Evolutionary conservation across 2,888 invertebrate species (phyloP), one percentile per base, ranked within the genome.

Genomic region (Gortyna flavago): DNA sequence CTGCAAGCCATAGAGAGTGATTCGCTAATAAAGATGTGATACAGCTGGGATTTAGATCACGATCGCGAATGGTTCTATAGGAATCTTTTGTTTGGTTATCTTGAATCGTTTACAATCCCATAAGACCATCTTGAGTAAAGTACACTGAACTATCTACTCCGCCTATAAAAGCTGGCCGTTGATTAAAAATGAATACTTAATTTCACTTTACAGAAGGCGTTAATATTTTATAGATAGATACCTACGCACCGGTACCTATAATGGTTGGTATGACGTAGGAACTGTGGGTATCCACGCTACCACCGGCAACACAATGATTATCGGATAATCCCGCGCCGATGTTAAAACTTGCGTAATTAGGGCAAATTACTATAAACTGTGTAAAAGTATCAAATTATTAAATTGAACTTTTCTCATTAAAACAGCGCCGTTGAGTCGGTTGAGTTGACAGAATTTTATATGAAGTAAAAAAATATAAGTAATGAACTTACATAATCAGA

Each of bases 291-390:
- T 84, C 44, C 38, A 57, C 25, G 69, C 38, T 44, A 29, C 66
- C 76, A 41, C 57, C 83, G 79, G 76, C 81, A 82, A 81, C 85
- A 81, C 84, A 87, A 85, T 88, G 80, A 87, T 86, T 81, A 85
- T 84, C 71, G 65, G 81, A 80, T 79, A 86, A 86, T 86, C 83
- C 85, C 79, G 74, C 64, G 72, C 61, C 68, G 71, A 73, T 75
- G 85, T 80, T 83, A 76, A 87, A 87, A 84, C 81, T 85, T 86
- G 75, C 71, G 84, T 87, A 86, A 85, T 88, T 81, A 89, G 74
- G 73, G 79, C 64, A 79, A 83, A 87, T 89, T 87, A 85, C 83
- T 78, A 87, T 84, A 88, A 89, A 89, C 87, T 89, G 86, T 76
- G 83, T 83, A 81, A 85, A 79, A 85, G 79, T 80, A 86, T 85